Evolutionary conservation across 2,888 invertebrate genomes (phyloP), one percentile per base, ranked within the genome.

Genomic region (Zygaena filipendulae): DNA sequence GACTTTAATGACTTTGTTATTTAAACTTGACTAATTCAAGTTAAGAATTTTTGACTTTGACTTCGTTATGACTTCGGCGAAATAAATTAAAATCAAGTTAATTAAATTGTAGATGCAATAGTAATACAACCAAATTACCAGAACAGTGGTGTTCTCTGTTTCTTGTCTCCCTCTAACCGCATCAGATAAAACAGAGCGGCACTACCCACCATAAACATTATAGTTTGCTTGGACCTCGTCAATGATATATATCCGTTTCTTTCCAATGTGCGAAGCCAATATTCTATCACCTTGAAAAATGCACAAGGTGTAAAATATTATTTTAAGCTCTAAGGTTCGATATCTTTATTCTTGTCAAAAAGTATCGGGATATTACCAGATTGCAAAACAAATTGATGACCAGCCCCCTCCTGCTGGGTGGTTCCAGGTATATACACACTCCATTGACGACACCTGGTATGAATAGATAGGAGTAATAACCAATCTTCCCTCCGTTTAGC

Each of bases 181-280:
- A 81, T 77, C 4, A 80, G 52, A 35, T 80, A 81, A 54, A 81
- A 80, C 3, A 81, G 64, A 20, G 69, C 31, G 6, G 75, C 56
- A 33, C 74, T 81, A 6, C 80, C 75, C 8, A 68, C 5, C 79
- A 81, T 81, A 38, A 81, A 81, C 45, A 70, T 41, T 2, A 79
- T 24, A 0, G 74, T 72, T 38, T 71, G 69, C 21, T 59, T 66
- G 3, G 63, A 36, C 27, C 49, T 70, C 2, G 70, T 72, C n/a
- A 79, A 43, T 3, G 56, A 47, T 21, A 80, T 33, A 30, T 59
- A 55, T 6, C 70, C 71, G 23, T 60, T 57, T 39, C 52, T 56
- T 32, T 72, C 48, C 5, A 64, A 36, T 9, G 45, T 47, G n/a
- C 53, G 52, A 9, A 75, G 38, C 57, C 72, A 74, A 38, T 68